These are phyloP conservation scores for Rhagophthalmus giganteus DNA, from an alignment of 2,888 invertebrate genomes.

Conservation along the genomic window DNA sequence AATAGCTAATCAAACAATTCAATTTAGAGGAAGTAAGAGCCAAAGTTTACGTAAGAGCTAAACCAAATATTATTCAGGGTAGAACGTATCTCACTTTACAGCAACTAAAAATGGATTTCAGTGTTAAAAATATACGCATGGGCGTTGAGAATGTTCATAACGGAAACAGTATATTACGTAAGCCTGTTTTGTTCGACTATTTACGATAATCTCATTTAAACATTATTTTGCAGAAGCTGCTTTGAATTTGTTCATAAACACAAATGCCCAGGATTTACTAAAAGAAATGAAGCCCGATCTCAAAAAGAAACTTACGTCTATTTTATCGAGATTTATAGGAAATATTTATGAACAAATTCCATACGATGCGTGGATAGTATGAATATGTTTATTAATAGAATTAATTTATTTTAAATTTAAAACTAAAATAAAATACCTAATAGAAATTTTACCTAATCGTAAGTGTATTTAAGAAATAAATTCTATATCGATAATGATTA, in stretches of 20 bases:
- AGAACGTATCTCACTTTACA: slow-evolving; percentile 71
- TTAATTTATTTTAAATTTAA: too few species aligned
- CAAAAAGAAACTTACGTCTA: slow-evolving; percentile 72
- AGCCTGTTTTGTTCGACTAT: slow-evolving; percentile 49
- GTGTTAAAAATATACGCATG: slow-evolving; percentile 80
- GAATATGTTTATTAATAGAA: too few species aligned
- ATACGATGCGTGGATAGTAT: slow-evolving; percentile 75
- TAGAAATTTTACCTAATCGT: too few species aligned
- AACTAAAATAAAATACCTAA: too few species aligned
- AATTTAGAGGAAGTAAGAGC: slow-evolving; percentile 80
- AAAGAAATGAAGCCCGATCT: slow-evolving; percentile 88
- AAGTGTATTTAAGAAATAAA: too few species aligned
- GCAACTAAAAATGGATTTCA: slow-evolving; percentile 84
- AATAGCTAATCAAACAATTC: too few species aligned
- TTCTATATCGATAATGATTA: too few species aligned
- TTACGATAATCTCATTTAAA: not conserved
- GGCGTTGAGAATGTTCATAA: slow-evolving; percentile 83
- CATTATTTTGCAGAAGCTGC: slow-evolving; percentile 70
- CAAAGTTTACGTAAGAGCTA: slow-evolving; percentile 79
- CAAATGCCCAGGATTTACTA: slow-evolving; percentile 79
- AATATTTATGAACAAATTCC: slow-evolving; percentile 76
- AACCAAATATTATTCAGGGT: slow-evolving; percentile 65
- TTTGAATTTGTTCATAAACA: slow-evolving; percentile 82
- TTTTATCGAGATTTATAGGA: slow-evolving; percentile 76
- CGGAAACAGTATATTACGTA: slow-evolving; percentile 78